Conservation (phyloP, 2,797 vertebrate species). For the Prunella strophiata region DNA sequence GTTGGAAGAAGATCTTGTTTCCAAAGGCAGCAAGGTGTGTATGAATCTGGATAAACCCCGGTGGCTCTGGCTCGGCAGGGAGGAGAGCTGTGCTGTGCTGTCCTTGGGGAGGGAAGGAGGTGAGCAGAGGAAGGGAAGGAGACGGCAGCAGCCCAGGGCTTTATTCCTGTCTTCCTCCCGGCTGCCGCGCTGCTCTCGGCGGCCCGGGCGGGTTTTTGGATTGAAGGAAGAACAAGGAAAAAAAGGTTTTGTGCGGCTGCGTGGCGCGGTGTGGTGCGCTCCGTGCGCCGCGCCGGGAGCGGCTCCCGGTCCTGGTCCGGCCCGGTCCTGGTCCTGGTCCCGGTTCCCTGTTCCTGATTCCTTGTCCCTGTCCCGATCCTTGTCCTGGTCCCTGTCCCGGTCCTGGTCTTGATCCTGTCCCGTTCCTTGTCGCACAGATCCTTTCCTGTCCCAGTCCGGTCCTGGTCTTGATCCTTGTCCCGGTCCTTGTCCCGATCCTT, state of each 20-base stretch:
- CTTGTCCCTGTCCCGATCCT: background rate
- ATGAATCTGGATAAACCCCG: accelerated
- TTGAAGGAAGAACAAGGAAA: background rate
- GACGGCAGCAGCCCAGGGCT: accelerated
- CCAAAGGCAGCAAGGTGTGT: background rate
- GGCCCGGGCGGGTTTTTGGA: background rate
- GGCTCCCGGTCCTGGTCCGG: accelerated
- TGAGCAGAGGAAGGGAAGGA: accelerated
- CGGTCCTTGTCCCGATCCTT: background rate
- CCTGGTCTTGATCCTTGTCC: background rate
- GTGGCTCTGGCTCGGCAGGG: accelerated
- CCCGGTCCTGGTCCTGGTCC: accelerated
- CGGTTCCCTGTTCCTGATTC: accelerated
- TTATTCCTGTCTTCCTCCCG: accelerated
- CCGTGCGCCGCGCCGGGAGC: background rate
- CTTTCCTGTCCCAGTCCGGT: too few species aligned
- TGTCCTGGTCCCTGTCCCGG: too few species aligned
- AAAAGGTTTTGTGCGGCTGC: accelerated
- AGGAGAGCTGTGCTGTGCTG: background rate
- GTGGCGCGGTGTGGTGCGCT: background rate
- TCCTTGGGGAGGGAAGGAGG: background rate
- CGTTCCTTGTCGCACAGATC: too few species aligned
- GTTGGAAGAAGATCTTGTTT: background rate
- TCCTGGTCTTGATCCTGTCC: too few species aligned
- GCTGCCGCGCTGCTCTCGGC: background rate